Evolutionary conservation across 2,888 invertebrate species (phyloP), one percentile per base, ranked within the genome.

Genomic region (Drosophila anceps): DNA sequence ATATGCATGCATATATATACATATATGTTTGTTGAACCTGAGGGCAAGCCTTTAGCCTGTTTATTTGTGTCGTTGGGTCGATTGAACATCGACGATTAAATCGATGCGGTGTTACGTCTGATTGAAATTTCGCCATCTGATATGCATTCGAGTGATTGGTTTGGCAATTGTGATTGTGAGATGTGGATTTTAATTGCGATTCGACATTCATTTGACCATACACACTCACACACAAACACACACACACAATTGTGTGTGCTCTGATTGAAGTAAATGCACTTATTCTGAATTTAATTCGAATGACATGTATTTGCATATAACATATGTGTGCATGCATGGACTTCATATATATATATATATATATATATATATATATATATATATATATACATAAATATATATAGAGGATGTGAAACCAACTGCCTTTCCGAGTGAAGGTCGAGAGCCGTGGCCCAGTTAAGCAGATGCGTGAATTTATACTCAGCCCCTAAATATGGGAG

Each of bases 101-200:
- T 78, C 72, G 81, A 59, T 69, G 79, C 67, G 60, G 59, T 65
- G 65, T 67, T 66, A 69, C 69, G 71, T 68, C 66, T 81, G 83
- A 74, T 83, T 79, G 79, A 79, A 83, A 81, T 81, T 83, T 77
- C 66, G 64, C 69, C 65, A 72, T 59, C 68, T 68, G 72, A 70
- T 59, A 81, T 76, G 55, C 57, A 63, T 69, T 62, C 62, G 69
- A 69, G 61, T 62, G 71, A 46, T n/a, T 61, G 66, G 31, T 72
- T n/a, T 63, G 61, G 24, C 72, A 57, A 69, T 77, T 72, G 69
- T 64, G 72, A 69, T 70, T 62, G 39, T 43, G 50, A 27, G 20
- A 43, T 58, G 35, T 35, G 29, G 63, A 58, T 73, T 77, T 77
- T 69, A 77, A 77, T 78, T 77, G 54, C 58, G 54, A 64, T 62